Percentiles rank a stretch among this genome's conserved stretches.
Conservation (phyloP, 2,797 vertebrate genomes). For the Podarcis lilfordi region DNA sequence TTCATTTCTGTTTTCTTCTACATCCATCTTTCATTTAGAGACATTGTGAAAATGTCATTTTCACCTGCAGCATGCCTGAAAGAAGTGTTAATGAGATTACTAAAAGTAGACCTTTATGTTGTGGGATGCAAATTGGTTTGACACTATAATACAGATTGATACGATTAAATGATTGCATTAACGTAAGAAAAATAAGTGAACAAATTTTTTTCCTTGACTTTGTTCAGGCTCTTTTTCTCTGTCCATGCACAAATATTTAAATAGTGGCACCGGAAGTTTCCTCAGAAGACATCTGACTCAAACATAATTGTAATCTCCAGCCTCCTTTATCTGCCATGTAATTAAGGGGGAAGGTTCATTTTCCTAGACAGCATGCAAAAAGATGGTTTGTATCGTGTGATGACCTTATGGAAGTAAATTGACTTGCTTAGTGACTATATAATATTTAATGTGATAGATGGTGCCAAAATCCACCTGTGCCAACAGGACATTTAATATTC, state of each 20-base stretch:
- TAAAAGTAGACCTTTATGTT: conserved; percentile 32
- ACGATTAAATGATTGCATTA: conserved; percentile 19
- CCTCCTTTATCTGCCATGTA: conserved; percentile 26
- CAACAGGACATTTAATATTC: conserved; percentile 39
- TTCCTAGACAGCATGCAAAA: conserved; percentile 28
- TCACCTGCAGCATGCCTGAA: conserved; percentile 13
- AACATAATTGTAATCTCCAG: conserved; percentile 26
- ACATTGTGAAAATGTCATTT: conserved; percentile 20
- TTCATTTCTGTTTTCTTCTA: conserved; percentile 21
- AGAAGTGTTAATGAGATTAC: conserved; percentile 40
- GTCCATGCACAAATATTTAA: not conserved
- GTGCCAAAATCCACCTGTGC: conserved; percentile 29
- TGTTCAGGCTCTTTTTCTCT: not conserved
- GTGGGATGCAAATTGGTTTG: conserved; percentile 24
- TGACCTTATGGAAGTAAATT: not conserved
- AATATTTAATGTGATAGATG: not conserved
- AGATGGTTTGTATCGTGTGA: conserved; percentile 12
- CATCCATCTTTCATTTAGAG: conserved; percentile 25
- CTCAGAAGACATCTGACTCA: not conserved
- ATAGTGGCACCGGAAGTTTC: not conserved
- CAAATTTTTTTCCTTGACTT: not conserved
- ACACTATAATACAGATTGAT: conserved; percentile 4
- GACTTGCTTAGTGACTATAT: conserved; percentile 25
- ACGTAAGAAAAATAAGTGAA: not conserved
- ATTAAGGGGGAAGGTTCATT: not conserved